Conservation (phyloP, 2,113 vertebrate genomes). For the Macheiramphus alcinus region DNA sequence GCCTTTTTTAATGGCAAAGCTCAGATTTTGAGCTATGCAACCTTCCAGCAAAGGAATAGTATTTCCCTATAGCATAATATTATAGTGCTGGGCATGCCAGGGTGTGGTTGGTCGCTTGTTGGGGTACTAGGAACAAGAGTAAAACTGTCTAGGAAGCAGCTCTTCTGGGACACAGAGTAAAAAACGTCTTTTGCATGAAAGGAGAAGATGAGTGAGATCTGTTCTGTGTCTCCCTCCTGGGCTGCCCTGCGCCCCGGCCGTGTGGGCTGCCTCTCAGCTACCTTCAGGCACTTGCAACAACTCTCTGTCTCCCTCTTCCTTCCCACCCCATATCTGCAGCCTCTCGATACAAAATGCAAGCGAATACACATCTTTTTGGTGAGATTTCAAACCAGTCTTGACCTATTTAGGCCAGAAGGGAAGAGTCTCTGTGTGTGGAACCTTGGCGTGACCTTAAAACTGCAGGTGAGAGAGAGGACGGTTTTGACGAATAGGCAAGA, state of each 20-base stretch:
- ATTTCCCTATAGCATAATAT: neutral
- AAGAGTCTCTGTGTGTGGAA: neutral
- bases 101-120: fast-evolving
- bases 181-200: neutral
- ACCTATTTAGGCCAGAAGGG: neutral
- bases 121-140: neutral
- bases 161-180: neutral
- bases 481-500: neutral
- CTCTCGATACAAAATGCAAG: neutral
- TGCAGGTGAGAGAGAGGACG: neutral
- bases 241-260: fast-evolving
- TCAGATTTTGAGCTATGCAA: neutral
- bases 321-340: neutral
- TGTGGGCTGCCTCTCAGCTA: neutral
- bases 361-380: fast-evolving
- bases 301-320: neutral
- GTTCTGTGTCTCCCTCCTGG: neutral
- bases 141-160: neutral
- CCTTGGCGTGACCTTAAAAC: neutral
- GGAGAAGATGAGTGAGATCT: neutral
- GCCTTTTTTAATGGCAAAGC: neutral
- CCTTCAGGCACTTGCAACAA: neutral
- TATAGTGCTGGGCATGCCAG: neutral
- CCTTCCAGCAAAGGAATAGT: neutral
- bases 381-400: neutral